Percentiles rank a stretch among this genome's conserved stretches.
phyloP scores from a whole-genome alignment of 2,888 invertebrate genomes.

The Anorthoa munda region DNA sequence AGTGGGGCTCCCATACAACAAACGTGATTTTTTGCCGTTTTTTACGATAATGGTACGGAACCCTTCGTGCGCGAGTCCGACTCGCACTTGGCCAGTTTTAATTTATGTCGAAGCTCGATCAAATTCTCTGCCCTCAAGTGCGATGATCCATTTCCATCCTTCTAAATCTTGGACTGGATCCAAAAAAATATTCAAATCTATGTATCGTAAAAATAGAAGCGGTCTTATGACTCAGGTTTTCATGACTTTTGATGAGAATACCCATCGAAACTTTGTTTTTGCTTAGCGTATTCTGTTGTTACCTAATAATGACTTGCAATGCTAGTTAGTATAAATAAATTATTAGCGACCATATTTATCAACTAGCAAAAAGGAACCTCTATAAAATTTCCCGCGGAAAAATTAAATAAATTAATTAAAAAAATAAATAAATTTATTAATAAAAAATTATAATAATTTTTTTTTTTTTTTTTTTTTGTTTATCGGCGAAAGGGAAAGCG shows the following conservation, averaged over 20 bases:
- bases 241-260: slow-evolving; percentile 1
- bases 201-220: slow-evolving; percentile 19
- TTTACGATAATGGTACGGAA: no score
- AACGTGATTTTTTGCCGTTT: no score
- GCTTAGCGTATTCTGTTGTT: background rate
- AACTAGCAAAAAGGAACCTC: background rate
- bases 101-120: background rate
- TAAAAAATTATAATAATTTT: no score
- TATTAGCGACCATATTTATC: background rate
- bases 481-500: no score
- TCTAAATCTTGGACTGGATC: slow-evolving; percentile 33
- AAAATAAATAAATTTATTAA: no score
- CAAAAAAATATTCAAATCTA: slow-evolving; percentile 17
- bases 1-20: no score
- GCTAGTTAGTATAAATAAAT: background rate
- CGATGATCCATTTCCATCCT: slow-evolving; percentile 4
- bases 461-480: no score
- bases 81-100: no score
- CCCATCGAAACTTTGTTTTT: background rate
- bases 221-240: slow-evolving; percentile 16
- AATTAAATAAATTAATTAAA: no score
- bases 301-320: background rate
- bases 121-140: slow-evolving; percentile 1
- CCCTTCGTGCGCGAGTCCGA: no score
- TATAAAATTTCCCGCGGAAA: background rate